Conservation (phyloP, 2,113 vertebrate species). For the Lanius collurio region DNA sequence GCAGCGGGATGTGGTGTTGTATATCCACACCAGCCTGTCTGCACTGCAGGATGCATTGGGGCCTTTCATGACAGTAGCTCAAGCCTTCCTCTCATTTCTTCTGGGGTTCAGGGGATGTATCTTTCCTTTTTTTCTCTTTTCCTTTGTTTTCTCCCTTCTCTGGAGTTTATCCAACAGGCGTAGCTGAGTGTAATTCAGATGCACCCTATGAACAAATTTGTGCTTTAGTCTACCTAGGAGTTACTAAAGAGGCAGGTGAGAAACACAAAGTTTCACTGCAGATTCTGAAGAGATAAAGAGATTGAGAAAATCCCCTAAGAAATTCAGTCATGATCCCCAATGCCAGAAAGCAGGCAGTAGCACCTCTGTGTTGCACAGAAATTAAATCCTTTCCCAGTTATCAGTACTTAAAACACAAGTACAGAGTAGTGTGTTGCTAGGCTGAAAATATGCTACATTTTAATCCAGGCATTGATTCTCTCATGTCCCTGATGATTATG, state of each 20-base stretch:
- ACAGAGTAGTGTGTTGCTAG: neutral
- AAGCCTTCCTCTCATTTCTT: neutral
- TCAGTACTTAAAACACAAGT: neutral
- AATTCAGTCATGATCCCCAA: neutral
- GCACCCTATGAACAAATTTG: neutral
- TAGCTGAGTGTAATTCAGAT: neutral
- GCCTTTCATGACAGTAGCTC: neutral
- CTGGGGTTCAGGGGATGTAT: neutral
- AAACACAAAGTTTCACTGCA: neutral
- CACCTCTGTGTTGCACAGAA: neutral
- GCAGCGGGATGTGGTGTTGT: rapidly evolving
- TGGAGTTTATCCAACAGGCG: neutral
- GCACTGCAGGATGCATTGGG: neutral
- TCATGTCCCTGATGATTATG: neutral
- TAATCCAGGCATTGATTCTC: neutral
- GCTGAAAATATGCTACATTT: neutral
- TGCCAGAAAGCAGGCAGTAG: neutral
- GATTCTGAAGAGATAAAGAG: neutral
- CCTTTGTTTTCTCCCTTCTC: neutral
- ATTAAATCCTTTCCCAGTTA: neutral
- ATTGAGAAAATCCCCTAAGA: conserved; percentile 8
- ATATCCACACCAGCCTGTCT: neutral
- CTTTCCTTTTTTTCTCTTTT: neutral
- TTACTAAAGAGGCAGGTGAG: neutral
- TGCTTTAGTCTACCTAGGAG: neutral